These are phyloP conservation scores for Mola mola DNA, from an alignment of 2,113 vertebrate species.

Conservation along the genomic window DNA sequence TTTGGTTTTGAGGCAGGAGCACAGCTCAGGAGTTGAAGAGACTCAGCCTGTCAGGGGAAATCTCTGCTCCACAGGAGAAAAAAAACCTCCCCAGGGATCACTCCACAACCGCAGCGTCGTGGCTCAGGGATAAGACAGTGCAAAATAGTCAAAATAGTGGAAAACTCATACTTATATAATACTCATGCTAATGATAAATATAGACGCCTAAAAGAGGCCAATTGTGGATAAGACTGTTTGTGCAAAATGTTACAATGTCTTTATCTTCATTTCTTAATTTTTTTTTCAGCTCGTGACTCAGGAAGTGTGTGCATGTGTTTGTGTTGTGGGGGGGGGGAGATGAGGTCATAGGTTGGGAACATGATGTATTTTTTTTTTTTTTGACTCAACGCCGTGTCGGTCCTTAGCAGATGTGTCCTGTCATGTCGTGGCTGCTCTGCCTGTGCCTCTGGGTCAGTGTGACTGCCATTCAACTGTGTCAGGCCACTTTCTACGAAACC, in stretches of 20 bases:
- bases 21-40: conserved; percentile 70
- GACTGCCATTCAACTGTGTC: conserved; percentile 90
- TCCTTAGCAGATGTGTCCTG: conserved; percentile 89
- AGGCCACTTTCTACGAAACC: conserved; percentile 92
- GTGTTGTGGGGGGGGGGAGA: background rate
- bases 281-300: conserved; percentile 4
- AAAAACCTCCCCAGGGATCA: conserved; percentile 75
- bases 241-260: conserved; percentile 11
- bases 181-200: conserved; percentile 63
- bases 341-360: conserved; percentile 41
- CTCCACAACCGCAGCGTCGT: conserved; percentile 69
- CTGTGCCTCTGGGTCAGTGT: conserved; percentile 91
- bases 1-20: conserved; percentile 69
- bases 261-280: conserved; percentile 2
- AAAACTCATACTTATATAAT: conserved; percentile 71
- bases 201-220: conserved; percentile 49
- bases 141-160: conserved; percentile 57
- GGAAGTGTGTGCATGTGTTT: background rate
- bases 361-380: conserved; percentile 35
- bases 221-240: conserved; percentile 18
- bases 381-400: conserved; percentile 60
- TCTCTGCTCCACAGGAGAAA: conserved; percentile 74
- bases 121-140: conserved; percentile 68
- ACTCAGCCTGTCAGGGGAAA: conserved; percentile 79
- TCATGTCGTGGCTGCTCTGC: conserved; percentile 96